Evolutionary conservation across 2,113 vertebrate genomes (phyloP).

Genomic region (Tenrec ecaudatus): DNA sequence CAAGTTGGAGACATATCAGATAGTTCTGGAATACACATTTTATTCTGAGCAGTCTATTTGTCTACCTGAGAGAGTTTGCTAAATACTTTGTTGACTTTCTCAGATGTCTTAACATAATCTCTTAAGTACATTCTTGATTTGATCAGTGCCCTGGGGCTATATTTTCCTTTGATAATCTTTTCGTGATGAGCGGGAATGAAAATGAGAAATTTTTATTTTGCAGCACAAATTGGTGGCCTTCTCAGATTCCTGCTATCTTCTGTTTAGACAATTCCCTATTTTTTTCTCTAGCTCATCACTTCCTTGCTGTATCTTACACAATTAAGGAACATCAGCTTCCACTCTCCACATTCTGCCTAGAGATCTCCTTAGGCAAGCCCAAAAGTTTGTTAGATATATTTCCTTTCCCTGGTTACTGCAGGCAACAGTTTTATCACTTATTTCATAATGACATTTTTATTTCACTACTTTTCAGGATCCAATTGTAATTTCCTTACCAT

Average conservation of each 20-base stretch:
- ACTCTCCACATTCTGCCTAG: slow-evolving; percentile 18
- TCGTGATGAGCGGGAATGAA: slow-evolving; percentile 6
- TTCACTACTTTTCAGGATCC: slow-evolving; percentile 44
- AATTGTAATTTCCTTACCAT: neutral
- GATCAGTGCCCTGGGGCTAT: neutral
- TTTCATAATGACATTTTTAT: slow-evolving; percentile 28
- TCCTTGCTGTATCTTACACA: slow-evolving; percentile 50
- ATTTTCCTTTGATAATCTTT: slow-evolving; percentile 39
- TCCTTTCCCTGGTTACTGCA: slow-evolving; percentile 40
- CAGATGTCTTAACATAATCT: neutral
- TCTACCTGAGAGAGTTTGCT: neutral
- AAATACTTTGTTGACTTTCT: neutral
- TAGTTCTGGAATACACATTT: neutral
- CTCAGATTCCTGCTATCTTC: neutral
- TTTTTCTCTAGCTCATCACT: slow-evolving; percentile 44
- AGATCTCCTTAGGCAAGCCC: slow-evolving; percentile 65
- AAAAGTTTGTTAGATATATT: slow-evolving; percentile 49
- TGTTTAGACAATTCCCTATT: neutral
- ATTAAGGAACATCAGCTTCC: slow-evolving; percentile 57
- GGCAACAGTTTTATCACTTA: slow-evolving; percentile 51
- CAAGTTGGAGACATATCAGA: neutral
- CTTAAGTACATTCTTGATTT: neutral
- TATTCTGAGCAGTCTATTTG: neutral
- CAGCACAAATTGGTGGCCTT: neutral
- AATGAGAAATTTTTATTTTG: slow-evolving; percentile 21